Evolutionary conservation across 2,797 vertebrate genomes (phyloP), one percentile per base, ranked within the genome.

Genomic region (Xyrichtys novacula): DNA sequence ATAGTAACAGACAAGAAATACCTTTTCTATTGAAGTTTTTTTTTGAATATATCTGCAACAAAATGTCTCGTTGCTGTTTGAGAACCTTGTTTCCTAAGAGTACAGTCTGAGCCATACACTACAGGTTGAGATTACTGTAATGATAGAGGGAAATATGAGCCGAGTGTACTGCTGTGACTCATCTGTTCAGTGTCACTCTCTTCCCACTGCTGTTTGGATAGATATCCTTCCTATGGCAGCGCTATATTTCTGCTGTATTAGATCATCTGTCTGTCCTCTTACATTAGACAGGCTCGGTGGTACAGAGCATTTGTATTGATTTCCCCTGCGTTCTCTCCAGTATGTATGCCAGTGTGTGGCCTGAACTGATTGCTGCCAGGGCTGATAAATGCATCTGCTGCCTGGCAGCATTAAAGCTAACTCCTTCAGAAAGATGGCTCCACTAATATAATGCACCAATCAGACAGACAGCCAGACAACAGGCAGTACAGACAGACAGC

Each of bases 401-500:
- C 71, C 72, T 65, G 55, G 72, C 74, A 67, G 76, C 63, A 69
- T 81, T 74, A 56, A 75, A 62, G 40, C 39, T 71, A 75, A 75
- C 70, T 85, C 55, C 61, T 74, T 83, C 60, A 76, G 58, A 82
- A 63, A 44, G 61, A 80, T 46, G 43, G 55, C 46, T 78, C 67
- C 36, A 20, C 71, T 81, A 70, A 76, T 87, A 68, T 65, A 74
- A 72, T 83, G 81, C 78, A 70, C 67, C 73, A 72, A 47, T 76
- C 76, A 77, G 72, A 79, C 76, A 76, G 81, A 71, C 76, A 88
- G 83, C 85, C 84, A 46, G 22, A 25, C 22, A 88, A 74, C 71
- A 69, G 88, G 85, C 77, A 53, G 57, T 65, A 63, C 69, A 85
- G 85, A 88, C 80, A 83, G 88, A 81, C 74, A 58, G 79, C 77